These are phyloP conservation scores for Diplodus sargus DNA, from an alignment of 2,797 vertebrate species.

Conservation along the genomic window DNA sequence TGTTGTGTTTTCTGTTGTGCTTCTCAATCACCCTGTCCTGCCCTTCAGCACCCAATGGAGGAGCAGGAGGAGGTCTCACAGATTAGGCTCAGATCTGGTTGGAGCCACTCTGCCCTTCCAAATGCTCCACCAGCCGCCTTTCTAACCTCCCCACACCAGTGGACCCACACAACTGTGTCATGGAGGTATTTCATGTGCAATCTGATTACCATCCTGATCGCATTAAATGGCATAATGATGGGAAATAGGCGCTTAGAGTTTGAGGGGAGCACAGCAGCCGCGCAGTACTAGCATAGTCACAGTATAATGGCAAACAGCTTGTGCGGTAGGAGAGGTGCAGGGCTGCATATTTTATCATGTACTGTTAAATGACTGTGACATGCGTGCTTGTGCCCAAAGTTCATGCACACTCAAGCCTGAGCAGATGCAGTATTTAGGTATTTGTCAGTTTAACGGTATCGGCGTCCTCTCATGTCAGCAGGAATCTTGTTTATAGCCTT, in stretches of 20 bases:
- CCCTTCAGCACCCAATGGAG: conserved; percentile 50
- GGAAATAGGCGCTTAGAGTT: conserved; percentile 86
- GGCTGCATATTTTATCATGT: conserved; percentile 19
- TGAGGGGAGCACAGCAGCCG: conserved; percentile 68
- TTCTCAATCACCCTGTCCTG: conserved; percentile 36
- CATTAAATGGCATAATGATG: conserved; percentile 87
- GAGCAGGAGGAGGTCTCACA: conserved; percentile 64
- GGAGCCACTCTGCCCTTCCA: conserved; percentile 67
- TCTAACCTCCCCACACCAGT: conserved; percentile 58
- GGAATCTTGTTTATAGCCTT: conserved; percentile 53
- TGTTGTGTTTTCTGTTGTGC: neutral
- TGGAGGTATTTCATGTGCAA: conserved; percentile 85
- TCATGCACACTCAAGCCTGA: conserved; percentile 6
- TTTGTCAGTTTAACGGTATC: conserved; percentile 38
- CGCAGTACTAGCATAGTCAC: conserved; percentile 41
- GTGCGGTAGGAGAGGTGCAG: conserved; percentile 27
- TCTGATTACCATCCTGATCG: conserved; percentile 90
- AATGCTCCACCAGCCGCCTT: conserved; percentile 52
- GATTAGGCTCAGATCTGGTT: conserved; percentile 75
- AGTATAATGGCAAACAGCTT: conserved; percentile 60
- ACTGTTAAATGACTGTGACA: conserved; percentile 23
- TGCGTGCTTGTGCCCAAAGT: neutral
- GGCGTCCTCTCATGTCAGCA: conserved; percentile 54
- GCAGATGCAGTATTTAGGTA: conserved; percentile 20
- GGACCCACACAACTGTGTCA: conserved; percentile 82